Evolutionary conservation across 2,797 vertebrate species (phyloP).

Genomic region (Momotus momota): DNA sequence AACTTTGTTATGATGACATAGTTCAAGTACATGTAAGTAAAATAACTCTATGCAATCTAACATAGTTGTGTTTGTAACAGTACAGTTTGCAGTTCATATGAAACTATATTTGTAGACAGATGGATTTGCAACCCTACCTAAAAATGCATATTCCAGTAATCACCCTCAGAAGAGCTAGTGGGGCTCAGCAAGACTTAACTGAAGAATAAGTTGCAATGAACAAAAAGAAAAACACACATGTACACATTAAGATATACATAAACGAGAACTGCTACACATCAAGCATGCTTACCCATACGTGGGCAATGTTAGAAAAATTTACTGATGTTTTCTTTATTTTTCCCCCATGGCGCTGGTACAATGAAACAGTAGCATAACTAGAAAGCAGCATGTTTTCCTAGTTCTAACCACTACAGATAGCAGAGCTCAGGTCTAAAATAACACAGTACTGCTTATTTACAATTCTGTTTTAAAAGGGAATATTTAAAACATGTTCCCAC

Average conservation of each 20-base stretch:
- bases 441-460: conserved; percentile 77
- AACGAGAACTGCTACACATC: conserved; percentile 65
- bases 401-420: conserved; percentile 74
- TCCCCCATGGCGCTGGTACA: conserved; percentile 70
- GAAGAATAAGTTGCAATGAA: conserved; percentile 62
- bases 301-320: conserved; percentile 68
- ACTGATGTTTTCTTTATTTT: conserved; percentile 19
- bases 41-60: conserved; percentile 81
- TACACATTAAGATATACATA: conserved; percentile 68
- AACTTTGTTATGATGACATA: conserved; percentile 78
- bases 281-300: conserved; percentile 73
- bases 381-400: conserved; percentile 76
- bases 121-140: conserved; percentile 74
- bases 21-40: conserved; percentile 82
- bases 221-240: conserved; percentile 32
- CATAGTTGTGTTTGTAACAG: conserved; percentile 76
- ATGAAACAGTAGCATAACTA: conserved; percentile 70
- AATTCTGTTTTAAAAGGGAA: conserved; percentile 63
- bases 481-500: conserved; percentile 72
- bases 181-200: conserved; percentile 75
- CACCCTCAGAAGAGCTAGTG: conserved; percentile 77
- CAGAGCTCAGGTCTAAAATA: conserved; percentile 74
- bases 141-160: conserved; percentile 80
- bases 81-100: conserved; percentile 73
- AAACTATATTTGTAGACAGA: conserved; percentile 78